Base-by-base conservation (phyloP, 2,113 vertebrate species). In the Lepus europaeus region DNA sequence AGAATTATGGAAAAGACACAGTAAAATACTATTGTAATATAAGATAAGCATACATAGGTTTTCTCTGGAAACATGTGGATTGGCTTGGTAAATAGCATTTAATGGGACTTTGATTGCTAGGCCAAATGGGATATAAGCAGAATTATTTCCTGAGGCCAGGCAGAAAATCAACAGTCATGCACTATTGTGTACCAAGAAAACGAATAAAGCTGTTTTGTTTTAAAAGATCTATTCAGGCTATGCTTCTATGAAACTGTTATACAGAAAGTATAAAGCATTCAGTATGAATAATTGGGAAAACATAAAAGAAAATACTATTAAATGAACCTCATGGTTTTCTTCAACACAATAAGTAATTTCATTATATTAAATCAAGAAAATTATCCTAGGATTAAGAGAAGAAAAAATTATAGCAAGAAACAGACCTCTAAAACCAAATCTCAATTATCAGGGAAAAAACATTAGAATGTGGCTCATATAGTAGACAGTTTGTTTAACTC, bases 301-400 rank as follows among this genome's bases (percentile, higher is more conserved):
- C 79, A 53, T 77, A 64, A 96, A 96, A 96, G 63, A 91, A 96
- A 94, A 93, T 81, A 36, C 45, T 83, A 29, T 81, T 91, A 92
- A 90, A 92, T 81, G 72, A 92, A 89, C 33, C 83, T 91, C 73
- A 86, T 45, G 13, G 31, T 63, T 83, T 82, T 91, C 64, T 93
- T 93, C 93, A 96, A 92, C 25, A 31, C 63, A 14, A 51, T 90
- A 59, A 96, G 22, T 82, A 95, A 93, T 81, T 93, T 94, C 92
- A 94, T 90, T 93, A 87, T 64, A 93, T 87, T 66, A 89, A 91
- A 87, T 73, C 72, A 84, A 95, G 95, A 2, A 81, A 90, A 82
- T 93, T 10, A n/a, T 84, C 74, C 56, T 87, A 92, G 77, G 36
- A 77, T 64, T 78, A 90, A 51, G 61, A 95, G 69, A 93, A 84